A percentile compares a stretch with the other conserved stretches of the same genome.
phyloP scores from a whole-genome alignment of 1,140 invertebrate species.

The Psilanteris sp. region DNA sequence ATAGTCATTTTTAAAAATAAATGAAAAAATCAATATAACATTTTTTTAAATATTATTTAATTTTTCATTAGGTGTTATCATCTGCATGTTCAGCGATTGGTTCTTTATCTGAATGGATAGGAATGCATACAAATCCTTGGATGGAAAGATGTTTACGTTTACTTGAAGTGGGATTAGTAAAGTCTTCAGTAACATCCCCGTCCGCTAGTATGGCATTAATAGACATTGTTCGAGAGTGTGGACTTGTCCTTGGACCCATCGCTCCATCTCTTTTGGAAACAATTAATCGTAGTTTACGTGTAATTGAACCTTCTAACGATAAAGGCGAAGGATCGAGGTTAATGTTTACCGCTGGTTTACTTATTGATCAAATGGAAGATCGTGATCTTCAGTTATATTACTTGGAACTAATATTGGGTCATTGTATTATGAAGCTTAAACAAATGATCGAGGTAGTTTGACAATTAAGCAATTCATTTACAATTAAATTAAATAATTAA shows the following conservation, averaged over 20 bases:
- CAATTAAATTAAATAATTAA: too few species aligned
- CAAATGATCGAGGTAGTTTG: conserved; percentile 73
- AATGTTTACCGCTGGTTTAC: conserved; percentile 88
- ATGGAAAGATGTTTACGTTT: conserved; percentile 85
- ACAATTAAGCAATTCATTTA: too few species aligned
- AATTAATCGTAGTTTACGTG: conserved; percentile 67
- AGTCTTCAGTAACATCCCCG: conserved; percentile 84
- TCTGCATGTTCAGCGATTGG: conserved; percentile 79
- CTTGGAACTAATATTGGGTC: conserved; percentile 85
- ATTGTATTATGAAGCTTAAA: conserved; percentile 84
- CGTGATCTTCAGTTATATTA: conserved; percentile 83
- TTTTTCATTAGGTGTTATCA: conserved; percentile 69
- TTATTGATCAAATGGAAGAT: conserved; percentile 84
- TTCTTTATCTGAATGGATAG: conserved; percentile 91
- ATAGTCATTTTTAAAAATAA: too few species aligned
- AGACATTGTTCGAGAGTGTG: conserved; percentile 90
- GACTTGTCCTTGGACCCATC: conserved; percentile 85
- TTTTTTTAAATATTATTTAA: too few species aligned
- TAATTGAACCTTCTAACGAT: conserved; percentile 57
- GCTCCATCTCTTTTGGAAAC: conserved; percentile 79
- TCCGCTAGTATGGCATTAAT: conserved; percentile 92
- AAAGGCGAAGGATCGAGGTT: conserved; percentile 83
- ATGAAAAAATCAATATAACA: too few species aligned
- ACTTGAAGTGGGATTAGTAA: conserved; percentile 84
- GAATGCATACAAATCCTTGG: conserved; percentile 85